phyloP scores from a whole-genome alignment of 2,888 invertebrate species.

The Ferdinandea cuprea region DNA sequence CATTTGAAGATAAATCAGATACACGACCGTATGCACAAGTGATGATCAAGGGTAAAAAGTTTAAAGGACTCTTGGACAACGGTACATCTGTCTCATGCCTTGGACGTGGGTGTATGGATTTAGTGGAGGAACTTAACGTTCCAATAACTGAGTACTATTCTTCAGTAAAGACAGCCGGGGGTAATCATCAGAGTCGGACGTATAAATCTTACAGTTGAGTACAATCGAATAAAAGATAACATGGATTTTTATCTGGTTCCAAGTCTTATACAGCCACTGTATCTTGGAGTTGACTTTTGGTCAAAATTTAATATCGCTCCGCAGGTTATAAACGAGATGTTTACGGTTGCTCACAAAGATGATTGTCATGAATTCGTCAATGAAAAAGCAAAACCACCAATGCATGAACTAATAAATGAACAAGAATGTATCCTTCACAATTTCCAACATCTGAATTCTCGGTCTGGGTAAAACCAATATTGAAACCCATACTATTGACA shows the following conservation, averaged over 20 bases:
- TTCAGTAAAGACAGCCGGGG: too few relatives aligned
- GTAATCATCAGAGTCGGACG: background rate
- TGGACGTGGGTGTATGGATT: too few relatives aligned
- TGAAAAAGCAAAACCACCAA: background rate
- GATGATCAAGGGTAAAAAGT: too few relatives aligned
- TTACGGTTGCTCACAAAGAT: background rate
- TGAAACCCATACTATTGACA: conserved; percentile 1
- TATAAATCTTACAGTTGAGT: background rate
- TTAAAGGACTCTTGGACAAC: too few relatives aligned
- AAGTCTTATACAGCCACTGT: background rate
- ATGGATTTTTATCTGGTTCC: background rate
- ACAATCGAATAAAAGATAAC: background rate
- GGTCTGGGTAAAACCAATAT: conserved; percentile 27
- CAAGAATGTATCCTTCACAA: background rate
- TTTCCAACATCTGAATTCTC: background rate
- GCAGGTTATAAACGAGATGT: conserved; percentile 4
- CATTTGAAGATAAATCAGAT: too few relatives aligned
- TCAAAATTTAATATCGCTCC: conserved; percentile 11
- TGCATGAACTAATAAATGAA: background rate
- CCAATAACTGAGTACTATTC: too few relatives aligned
- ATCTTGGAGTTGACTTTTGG: conserved; percentile 11
- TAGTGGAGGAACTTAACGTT: too few relatives aligned
- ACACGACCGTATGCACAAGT: too few relatives aligned
- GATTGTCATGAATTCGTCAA: too few relatives aligned
- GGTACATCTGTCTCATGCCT: too few relatives aligned